Percentiles rank a stretch among this genome's conserved stretches.
These are phyloP conservation scores for Sphyrna mokarran DNA, from an alignment of 2,113 vertebrate species.

Conservation along the genomic window DNA sequence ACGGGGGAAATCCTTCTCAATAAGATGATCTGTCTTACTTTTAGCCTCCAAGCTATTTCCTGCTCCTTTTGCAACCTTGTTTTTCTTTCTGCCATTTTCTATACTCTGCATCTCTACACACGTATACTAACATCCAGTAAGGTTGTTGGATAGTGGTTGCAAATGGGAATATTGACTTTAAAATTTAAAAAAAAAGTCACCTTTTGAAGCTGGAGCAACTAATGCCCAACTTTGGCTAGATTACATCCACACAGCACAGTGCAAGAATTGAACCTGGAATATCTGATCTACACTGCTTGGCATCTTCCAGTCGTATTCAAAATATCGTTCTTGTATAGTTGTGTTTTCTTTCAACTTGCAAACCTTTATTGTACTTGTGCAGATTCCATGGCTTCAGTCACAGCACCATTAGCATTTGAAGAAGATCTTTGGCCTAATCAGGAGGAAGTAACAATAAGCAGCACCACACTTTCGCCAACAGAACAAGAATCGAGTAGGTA, in stretches of 20 bases:
- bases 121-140: not conserved
- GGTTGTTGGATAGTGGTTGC: not conserved
- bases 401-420: slow-evolving; percentile 28
- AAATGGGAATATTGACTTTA: not conserved
- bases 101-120: not conserved
- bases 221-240: not conserved
- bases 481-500: slow-evolving; percentile 15
- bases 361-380: slow-evolving; percentile 2
- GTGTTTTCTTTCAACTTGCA: not conserved
- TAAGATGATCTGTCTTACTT: not conserved
- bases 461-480: not conserved
- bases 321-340: not conserved
- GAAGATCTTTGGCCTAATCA: slow-evolving; percentile 9
- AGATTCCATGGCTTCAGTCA: slow-evolving; percentile 20
- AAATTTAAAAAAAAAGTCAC: not conserved
- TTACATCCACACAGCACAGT: not conserved
- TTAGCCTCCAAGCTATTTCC: not conserved
- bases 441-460: not conserved
- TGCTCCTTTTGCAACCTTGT: not conserved
- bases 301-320: not conserved
- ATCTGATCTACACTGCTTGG: not conserved
- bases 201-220: not conserved
- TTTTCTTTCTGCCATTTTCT: not conserved
- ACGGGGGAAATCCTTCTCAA: not conserved
- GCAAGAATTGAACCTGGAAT: not conserved